Evolutionary conservation across 2,888 invertebrate species (phyloP), one percentile per base, ranked within the genome.

Genomic region (Trypoxylon attenuatum): DNA sequence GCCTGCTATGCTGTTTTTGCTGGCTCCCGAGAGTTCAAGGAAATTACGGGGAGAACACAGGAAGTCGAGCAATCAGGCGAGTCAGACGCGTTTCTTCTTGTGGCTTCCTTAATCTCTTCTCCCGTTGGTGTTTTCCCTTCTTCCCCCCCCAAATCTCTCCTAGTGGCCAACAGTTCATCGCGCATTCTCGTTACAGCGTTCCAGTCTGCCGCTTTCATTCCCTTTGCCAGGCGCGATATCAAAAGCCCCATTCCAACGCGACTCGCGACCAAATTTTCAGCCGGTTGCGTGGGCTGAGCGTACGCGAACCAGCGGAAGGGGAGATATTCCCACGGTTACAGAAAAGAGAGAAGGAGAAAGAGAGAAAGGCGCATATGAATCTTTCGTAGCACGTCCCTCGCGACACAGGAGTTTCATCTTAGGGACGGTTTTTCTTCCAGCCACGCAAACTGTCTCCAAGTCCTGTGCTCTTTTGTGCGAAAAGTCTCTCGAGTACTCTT

Each of bases 241-340:
- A 39, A 53, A 59, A 63, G 27, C 49, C 53, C 13, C 18, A 22
- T 42, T 58, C 41, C 25, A 59, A 25, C 58, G 33, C 42, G n/a
- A n/a, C n/a, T 43, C 19, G 22, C 22, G 53, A 43, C 43, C 33
- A 63, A 58, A 63, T 58, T 63, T 53, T 16, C 22, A 13, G n/a
- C n/a, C n/a, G 33, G 33, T 10, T 13, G 33, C 33, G 10, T 33
- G 33, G n/a, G n/a, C n/a, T n/a, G n/a, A n/a, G n/a, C n/a, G 33
- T 33, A 13, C 33, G 33, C 13, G 33, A 10, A 33, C 5, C 33
- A 33, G 5, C 25, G 25, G 25, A 5, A 25, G 5, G 5, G 25
- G 5, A 25, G 5, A 25, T 8, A n/a, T 8, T 8, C 25, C 25
- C 33, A 33, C 33, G 33, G 33, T 13, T 13, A 13, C 33, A 33